These are phyloP conservation scores for Elephantulus edwardii DNA, from an alignment of 2,113 vertebrate genomes.

Conservation along the genomic window DNA sequence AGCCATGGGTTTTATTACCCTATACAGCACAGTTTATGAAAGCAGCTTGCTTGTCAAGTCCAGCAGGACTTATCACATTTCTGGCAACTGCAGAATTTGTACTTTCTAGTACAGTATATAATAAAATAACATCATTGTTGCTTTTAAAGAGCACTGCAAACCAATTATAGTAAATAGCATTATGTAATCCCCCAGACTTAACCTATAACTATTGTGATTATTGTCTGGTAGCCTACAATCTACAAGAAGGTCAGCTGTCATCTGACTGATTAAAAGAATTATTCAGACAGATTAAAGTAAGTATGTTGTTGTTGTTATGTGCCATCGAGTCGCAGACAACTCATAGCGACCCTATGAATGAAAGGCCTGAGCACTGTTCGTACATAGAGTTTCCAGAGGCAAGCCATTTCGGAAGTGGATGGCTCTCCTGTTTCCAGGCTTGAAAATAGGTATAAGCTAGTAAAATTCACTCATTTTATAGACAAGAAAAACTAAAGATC, in stretches of 20 bases:
- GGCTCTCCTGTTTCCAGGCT: too few relatives aligned
- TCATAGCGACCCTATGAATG: too few relatives aligned
- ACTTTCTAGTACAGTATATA: neutral
- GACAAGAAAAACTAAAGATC: too few relatives aligned
- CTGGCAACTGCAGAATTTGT: neutral
- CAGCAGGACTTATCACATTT: constrained; percentile 9
- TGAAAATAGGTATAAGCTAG: neutral
- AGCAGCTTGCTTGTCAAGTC: neutral
- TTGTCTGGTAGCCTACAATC: neutral
- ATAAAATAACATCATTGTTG: constrained; percentile 24
- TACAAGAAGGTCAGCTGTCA: neutral
- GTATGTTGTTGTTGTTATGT: too few relatives aligned
- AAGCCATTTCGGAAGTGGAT: too few relatives aligned
- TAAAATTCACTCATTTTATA: neutral
- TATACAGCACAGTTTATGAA: neutral
- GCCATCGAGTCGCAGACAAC: too few relatives aligned
- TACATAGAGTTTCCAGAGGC: too few relatives aligned
- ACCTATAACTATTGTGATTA: neutral
- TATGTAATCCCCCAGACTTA: neutral
- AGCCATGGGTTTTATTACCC: constrained; percentile 5
- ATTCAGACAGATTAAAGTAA: neutral
- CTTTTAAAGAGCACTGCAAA: neutral
- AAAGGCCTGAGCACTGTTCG: too few relatives aligned
- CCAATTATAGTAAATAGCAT: neutral
- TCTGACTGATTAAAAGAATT: neutral